Evolutionary conservation across 2,888 invertebrate genomes (phyloP).

Genomic region (Ctenicera cuprea): DNA sequence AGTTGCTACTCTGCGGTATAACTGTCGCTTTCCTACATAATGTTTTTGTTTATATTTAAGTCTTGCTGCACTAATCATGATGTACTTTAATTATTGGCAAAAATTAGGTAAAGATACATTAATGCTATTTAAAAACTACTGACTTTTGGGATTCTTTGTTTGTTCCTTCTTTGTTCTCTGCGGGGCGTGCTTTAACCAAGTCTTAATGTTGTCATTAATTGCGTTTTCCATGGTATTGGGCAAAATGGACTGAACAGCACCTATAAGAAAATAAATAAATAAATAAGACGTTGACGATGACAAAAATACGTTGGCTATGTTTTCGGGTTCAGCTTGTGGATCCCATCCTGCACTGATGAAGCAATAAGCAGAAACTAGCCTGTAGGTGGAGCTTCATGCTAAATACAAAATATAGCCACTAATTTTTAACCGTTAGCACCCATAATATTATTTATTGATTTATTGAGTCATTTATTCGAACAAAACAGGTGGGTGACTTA

Average conservation of each 20-base stretch:
- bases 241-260: background rate
- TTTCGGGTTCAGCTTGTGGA: too few species aligned
- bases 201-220: conserved; percentile 6
- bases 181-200: conserved; percentile 25
- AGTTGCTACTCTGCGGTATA: conserved; percentile 5
- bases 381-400: too few species aligned
- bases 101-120: background rate
- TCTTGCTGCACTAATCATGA: background rate
- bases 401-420: too few species aligned
- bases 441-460: too few species aligned
- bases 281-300: too few species aligned
- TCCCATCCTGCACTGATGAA: too few species aligned
- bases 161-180: background rate
- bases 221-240: background rate
- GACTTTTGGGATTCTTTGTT: background rate
- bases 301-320: too few species aligned
- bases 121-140: conserved; percentile 3
- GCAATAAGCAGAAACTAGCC: too few species aligned
- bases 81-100: background rate
- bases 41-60: background rate
- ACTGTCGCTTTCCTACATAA: background rate
- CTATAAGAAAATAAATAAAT: too few species aligned
- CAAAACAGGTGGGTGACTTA: too few species aligned
- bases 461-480: too few species aligned
- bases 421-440: too few species aligned